Conservation (phyloP, 2,797 vertebrate species). For the Myotis vivesi region DNA sequence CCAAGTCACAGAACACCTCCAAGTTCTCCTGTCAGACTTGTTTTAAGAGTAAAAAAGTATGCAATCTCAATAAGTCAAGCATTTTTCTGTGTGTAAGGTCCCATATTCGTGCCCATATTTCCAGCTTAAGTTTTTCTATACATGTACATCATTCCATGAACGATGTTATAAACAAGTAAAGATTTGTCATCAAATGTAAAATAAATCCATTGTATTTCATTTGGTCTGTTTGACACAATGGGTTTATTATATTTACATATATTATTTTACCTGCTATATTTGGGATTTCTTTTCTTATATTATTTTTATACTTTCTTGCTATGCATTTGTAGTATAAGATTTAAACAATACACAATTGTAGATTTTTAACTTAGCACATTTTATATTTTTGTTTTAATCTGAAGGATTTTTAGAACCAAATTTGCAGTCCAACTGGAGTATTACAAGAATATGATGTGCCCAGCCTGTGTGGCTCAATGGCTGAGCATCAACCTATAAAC, state of each 20-base stretch:
- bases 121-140: background rate
- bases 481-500: too few relatives aligned
- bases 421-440: background rate
- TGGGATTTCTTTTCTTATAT: background rate
- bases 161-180: background rate
- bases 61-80: background rate
- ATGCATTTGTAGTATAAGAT: background rate
- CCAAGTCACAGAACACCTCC: background rate
- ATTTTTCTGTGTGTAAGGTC: background rate
- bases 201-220: background rate
- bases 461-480: too few relatives aligned
- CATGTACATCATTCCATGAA: background rate
- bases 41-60: background rate
- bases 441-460: background rate
- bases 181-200: conserved; percentile 17
- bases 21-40: background rate
- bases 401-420: conserved; percentile 30
- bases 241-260: conserved; percentile 24
- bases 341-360: background rate
- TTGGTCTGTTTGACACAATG: background rate
- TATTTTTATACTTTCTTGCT: conserved; percentile 11
- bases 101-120: background rate
- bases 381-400: conserved; percentile 35
- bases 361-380: background rate
- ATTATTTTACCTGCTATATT: background rate